A percentile compares a stretch with the other conserved stretches of the same genome.
These are phyloP conservation scores for Habropoda laboriosa DNA, from an alignment of 1,140 invertebrate genomes.

Conservation along the genomic window DNA sequence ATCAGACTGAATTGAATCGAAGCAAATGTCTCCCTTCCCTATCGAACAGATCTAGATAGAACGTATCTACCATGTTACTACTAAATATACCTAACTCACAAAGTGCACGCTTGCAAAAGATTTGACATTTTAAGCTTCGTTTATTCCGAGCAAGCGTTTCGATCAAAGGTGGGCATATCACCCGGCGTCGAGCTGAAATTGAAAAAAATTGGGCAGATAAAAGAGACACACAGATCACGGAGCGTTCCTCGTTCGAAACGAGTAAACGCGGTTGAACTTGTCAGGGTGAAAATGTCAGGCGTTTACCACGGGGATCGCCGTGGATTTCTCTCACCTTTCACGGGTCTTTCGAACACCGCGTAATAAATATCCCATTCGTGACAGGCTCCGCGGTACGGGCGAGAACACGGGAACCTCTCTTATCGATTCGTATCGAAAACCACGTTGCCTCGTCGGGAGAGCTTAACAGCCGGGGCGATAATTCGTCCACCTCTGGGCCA, in stretches of 20 bases:
- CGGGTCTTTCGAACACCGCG: background rate
- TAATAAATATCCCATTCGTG: constrained; percentile 9
- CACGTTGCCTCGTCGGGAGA: background rate
- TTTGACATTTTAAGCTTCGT: constrained; percentile 11
- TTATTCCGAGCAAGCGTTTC: background rate
- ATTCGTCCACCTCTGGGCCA: no score
- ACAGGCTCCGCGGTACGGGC: background rate
- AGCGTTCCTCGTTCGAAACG: background rate
- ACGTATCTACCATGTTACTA: no score
- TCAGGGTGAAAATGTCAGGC: constrained; percentile 63
- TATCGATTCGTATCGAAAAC: constrained; percentile 19
- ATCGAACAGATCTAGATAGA: no score
- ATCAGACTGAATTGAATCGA: no score
- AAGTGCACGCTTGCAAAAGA: background rate
- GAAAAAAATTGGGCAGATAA: background rate
- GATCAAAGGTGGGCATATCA: no score
- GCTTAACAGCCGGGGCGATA: background rate
- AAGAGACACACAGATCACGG: background rate
- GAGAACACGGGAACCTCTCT: constrained; percentile 6
- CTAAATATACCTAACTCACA: background rate
- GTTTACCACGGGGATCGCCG: constrained; percentile 53
- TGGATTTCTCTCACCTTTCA: constrained; percentile 63
- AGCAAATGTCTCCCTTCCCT: no score
- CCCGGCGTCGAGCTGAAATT: no score
- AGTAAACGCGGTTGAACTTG: background rate